Base-by-base conservation (phyloP, 2,797 vertebrate genomes). In the Chelmon rostratus region DNA sequence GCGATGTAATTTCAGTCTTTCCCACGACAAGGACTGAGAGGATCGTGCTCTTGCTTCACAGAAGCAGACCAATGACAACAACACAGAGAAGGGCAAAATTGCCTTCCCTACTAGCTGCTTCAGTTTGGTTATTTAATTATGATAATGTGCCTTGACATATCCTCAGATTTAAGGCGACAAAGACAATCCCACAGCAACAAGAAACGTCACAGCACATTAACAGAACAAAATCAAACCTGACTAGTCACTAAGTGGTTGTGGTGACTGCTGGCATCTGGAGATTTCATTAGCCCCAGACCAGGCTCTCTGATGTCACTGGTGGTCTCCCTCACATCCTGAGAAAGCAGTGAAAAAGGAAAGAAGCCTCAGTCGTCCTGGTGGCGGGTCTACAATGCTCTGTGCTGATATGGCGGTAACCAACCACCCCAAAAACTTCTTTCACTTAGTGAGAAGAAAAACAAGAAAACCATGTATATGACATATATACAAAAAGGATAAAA, bases 1-100 rank as follows among this genome's bases (percentile, higher is more conserved):
- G 93, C 78, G 91, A 97, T 96, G 94, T 96, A 95, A 96, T 96
- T 96, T 96, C 96, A 96, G 94, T 92, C 96, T 95, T 95, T 96
- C 95, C 94, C 95, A 95, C 93, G 94, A 94, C 89, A 84, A 88
- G 89, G 85, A 87, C 87, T 84, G 85, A 87, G 89, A 85, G 85
- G 81, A 82, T 79, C 66, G 33, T 87, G 91, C 80, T 88, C 87
- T 87, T 87, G 87, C 88, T 85, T 92, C 72, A 88, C 86, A 85
- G 77, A 76, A 68, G 74, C 84, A 85, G 72, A 80, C 86, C 86
- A 89, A 85, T 86, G 80, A 92, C 90, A 92, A 91, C 86, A 90
- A 91, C 79, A 87, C 2, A 81, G 82, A 81, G 76, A 84, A 69
- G 78, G 85, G 66, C 75, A 85, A 68, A 56, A 65, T 44, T 59